phyloP scores from a whole-genome alignment of 1,140 invertebrate species.

The Formica exsecta region DNA sequence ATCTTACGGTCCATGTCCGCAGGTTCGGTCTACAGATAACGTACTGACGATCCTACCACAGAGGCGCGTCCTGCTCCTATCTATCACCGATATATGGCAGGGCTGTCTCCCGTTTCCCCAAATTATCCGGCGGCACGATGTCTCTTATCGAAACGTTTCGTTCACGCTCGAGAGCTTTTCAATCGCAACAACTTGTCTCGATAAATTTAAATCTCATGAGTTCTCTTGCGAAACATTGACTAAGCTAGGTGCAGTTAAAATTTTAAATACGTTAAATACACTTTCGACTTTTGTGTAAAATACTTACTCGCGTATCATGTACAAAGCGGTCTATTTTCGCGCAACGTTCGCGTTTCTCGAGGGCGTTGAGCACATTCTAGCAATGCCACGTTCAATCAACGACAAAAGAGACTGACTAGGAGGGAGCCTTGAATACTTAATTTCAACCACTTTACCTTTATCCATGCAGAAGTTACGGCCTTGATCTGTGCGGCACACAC shows the following conservation, averaged over 20 bases:
- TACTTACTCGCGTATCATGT: too few species aligned
- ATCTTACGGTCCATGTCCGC: conserved; percentile 74
- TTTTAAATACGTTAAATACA: neutral
- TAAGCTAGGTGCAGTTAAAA: too few species aligned
- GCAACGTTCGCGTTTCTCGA: neutral
- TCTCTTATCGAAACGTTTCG: neutral
- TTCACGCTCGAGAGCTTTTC: neutral
- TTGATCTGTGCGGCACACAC: conserved; percentile 16
- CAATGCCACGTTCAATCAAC: conserved; percentile 36
- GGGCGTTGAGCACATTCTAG: neutral
- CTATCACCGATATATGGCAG: conserved; percentile 49
- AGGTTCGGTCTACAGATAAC: conserved; percentile 70
- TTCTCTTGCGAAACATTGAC: neutral
- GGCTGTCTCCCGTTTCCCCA: neutral
- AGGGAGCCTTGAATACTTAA: conserved; percentile 25
- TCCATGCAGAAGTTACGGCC: conserved; percentile 25
- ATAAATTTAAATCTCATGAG: neutral
- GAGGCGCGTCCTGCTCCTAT: conserved; percentile 24
- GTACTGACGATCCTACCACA: conserved; percentile 61
- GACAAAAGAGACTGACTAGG: conserved; percentile 1
- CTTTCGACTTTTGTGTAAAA: neutral
- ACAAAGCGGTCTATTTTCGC: neutral
- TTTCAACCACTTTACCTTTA: conserved; percentile 37
- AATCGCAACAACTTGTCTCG: neutral
- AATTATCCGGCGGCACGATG: conserved; percentile 13